A percentile compares a stretch with the other conserved stretches of the same genome.
phyloP scores from a whole-genome alignment of 2,888 invertebrate species.

The Acleris emargana region DNA sequence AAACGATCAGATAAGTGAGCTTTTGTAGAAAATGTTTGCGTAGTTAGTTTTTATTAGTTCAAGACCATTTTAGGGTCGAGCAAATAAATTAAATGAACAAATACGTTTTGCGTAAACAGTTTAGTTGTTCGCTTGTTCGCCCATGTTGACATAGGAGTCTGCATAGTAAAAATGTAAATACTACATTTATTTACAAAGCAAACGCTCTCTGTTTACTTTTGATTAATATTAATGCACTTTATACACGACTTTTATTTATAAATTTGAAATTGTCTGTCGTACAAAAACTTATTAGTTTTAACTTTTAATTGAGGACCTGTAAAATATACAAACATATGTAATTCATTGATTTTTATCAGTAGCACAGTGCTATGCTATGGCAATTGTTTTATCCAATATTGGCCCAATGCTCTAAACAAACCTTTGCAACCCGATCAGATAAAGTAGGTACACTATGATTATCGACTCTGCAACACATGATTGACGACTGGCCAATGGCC shows the following conservation, averaged over 20 bases:
- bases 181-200: too few relatives aligned
- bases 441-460: conserved; percentile 55
- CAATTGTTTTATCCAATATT: conserved; percentile 15
- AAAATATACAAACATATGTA: too few relatives aligned
- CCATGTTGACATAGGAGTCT: conserved; percentile 2
- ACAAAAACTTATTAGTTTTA: too few relatives aligned
- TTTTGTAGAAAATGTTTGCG: conserved; percentile 20
- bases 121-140: not conserved
- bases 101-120: conserved; percentile 2
- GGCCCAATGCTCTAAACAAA: conserved; percentile 13
- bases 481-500: conserved; percentile 46
- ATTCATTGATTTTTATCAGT: too few relatives aligned
- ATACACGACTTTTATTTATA: too few relatives aligned
- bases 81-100: conserved; percentile 3
- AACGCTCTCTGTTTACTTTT: too few relatives aligned
- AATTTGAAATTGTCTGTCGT: too few relatives aligned
- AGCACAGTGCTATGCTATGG: too few relatives aligned
- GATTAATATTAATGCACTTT: too few relatives aligned
- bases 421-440: conserved; percentile 30
- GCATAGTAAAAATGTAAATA: conserved; percentile 3
- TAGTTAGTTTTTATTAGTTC: not conserved
- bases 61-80: conserved; percentile 8
- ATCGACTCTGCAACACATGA: conserved; percentile 60
- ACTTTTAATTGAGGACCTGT: too few relatives aligned
- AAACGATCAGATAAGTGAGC: conserved; percentile 22